Conservation (phyloP, 2,113 vertebrate genomes). For the Leiothrix lutea region DNA sequence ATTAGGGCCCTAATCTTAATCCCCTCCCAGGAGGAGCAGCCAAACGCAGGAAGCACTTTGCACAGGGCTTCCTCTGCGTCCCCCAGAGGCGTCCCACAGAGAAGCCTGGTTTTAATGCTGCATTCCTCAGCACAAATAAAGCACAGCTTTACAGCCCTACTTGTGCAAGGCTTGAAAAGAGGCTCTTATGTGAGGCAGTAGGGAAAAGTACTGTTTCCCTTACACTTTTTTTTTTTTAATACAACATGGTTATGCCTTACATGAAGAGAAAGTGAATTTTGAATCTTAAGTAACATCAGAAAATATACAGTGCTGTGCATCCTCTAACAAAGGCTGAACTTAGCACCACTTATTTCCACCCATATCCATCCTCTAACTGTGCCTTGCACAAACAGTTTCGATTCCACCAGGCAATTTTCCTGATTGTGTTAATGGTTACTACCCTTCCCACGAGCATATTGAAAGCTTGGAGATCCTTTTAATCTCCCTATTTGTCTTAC, state of each 20-base stretch:
- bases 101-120: constrained; percentile 52
- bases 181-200: not conserved
- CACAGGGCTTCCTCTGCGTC: constrained; percentile 34
- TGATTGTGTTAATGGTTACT: not conserved
- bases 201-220: not conserved
- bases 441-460: not conserved
- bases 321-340: not conserved
- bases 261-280: not conserved
- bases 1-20: constrained; percentile 77
- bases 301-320: not conserved
- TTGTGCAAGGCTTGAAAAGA: not conserved
- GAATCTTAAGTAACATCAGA: not conserved
- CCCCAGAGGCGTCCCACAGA: constrained; percentile 61
- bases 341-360: not conserved
- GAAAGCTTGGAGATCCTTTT: constrained; percentile 2
- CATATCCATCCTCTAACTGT: not conserved
- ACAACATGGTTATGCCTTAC: not conserved
- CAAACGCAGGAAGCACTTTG: constrained; percentile 70
- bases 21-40: constrained; percentile 73
- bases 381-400: not conserved
- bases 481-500: not conserved
- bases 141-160: constrained; percentile 12
- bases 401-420: not conserved
- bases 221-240: not conserved
- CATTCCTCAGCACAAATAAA: constrained; percentile 63